Base-by-base conservation (phyloP, 2,113 vertebrate genomes). In the Microcebus lehilahytsara region DNA sequence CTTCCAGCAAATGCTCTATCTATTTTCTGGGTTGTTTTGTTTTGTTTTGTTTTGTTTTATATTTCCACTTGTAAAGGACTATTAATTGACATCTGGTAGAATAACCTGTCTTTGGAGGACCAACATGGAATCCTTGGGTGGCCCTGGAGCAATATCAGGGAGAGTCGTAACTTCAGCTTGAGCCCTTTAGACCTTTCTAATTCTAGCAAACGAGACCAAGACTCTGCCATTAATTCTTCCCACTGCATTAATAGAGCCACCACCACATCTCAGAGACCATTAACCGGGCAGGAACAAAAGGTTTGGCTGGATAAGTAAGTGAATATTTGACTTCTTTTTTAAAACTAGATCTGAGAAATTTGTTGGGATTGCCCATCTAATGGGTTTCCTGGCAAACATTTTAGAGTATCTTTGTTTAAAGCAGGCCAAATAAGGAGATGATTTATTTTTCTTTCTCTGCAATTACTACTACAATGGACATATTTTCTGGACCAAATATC, bases 381-480 rank as follows among this genome's bases (percentile, higher is more conserved):
- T 93, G 89, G 92, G 9, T 40, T 79, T 96, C 58, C n/a, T 96
- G 94, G 96, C 58, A 80, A 53, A 64, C 6, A 34, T 17, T 64
- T 66, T 23, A 37, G 37, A 64, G 1, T 58, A 34, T 69, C 81
- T 72, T 58, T 46, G n/a, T 69, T 77, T 56, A 53, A 69, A 20
- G 19, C 37, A 67, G 37, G 79, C 80, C 85, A 90, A 64, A 37
- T 32, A 64, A 37, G 34, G 32, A 66, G 51, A 53, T 25, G 23
- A 13, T 86, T 77, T 88, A 58, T 94, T 89, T 75, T 78, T 10
- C 14, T 75, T 71, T 62, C 34, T 37, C 66, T 53, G 14, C 5
- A 78, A 12, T 95, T 64, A 66, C 27, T 62, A 34, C 19, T 11
- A 64, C 7, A 37, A 37, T 12, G 51, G 23, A 64, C 25, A 16